phyloP scores from a whole-genome alignment of 2,113 vertebrate species.

The Hydrolagus affinis region DNA sequence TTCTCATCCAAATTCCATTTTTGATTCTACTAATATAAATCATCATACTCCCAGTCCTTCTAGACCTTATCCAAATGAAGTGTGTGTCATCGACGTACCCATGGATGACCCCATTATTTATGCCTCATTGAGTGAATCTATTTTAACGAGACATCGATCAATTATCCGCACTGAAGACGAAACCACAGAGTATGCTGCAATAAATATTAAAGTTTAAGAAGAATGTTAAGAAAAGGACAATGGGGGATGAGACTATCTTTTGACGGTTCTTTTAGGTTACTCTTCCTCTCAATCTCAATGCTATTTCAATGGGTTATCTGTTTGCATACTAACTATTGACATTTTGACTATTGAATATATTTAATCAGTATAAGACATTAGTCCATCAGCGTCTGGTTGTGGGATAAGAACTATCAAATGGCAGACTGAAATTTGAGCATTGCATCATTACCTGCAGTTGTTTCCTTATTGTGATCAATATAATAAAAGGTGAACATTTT shows the following conservation, averaged over 20 bases:
- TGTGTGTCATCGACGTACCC: no score
- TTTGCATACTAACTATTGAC: not conserved
- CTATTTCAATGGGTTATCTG: not conserved
- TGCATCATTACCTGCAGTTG: not conserved
- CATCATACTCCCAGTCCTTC: not conserved
- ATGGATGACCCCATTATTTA: not conserved
- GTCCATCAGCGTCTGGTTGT: not conserved
- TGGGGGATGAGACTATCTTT: not conserved
- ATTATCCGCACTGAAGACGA: not conserved
- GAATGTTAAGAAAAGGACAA: not conserved
- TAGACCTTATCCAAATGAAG: not conserved
- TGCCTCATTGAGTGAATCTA: conserved; percentile 12
- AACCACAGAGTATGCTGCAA: conserved; percentile 23
- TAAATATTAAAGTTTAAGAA: not conserved
- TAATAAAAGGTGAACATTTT: not conserved
- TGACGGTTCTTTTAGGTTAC: not conserved
- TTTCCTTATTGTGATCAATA: not conserved
- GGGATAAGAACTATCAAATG: no score
- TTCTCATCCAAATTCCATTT: not conserved
- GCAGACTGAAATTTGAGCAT: not conserved
- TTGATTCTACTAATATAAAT: not conserved
- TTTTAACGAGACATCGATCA: not conserved
- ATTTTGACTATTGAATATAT: not conserved
- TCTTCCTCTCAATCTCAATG: not conserved
- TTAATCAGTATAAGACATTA: not conserved